phyloP scores from a whole-genome alignment of 2,797 vertebrate genomes.

The Arremon brunneinucha region DNA sequence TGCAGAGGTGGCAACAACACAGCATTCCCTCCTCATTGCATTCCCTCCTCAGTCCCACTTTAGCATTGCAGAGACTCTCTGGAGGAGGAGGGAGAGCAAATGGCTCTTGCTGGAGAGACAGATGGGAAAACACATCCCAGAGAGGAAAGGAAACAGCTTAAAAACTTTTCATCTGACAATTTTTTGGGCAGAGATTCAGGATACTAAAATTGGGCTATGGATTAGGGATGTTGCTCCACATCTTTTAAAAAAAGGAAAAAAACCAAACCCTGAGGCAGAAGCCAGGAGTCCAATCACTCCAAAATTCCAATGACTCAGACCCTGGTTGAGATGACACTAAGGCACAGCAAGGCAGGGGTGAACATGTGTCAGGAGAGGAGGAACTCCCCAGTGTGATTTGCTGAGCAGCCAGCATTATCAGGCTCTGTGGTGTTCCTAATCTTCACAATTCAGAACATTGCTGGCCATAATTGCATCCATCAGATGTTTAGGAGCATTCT shows the following conservation, averaged over 20 bases:
- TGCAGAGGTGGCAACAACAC: not conserved
- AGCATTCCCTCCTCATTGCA: not conserved
- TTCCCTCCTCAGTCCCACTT: not conserved
- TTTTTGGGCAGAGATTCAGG: slow-evolving; percentile 34
- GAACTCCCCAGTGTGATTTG: not conserved
- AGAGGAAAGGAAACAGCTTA: slow-evolving; percentile 1
- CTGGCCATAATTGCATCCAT: not conserved
- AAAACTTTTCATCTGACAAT: slow-evolving; percentile 34
- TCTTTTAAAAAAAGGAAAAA: not conserved
- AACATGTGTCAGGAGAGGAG: not conserved
- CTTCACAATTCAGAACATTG: not conserved
- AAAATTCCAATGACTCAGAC: slow-evolving; percentile 59
- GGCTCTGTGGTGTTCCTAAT: not conserved
- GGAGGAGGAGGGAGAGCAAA: not conserved
- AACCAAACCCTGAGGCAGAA: not conserved
- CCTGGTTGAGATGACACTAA: slow-evolving; percentile 17
- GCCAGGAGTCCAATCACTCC: slow-evolving; percentile 41
- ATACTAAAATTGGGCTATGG: slow-evolving; percentile 55
- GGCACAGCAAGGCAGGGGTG: slow-evolving; percentile 4
- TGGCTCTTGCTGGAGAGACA: not conserved
- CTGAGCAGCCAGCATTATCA: not conserved
- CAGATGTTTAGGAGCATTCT: not conserved
- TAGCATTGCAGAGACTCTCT: not conserved
- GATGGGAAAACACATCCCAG: not conserved
- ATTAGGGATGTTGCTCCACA: slow-evolving; percentile 40